Evolutionary conservation across 2,888 invertebrate genomes (phyloP).

Genomic region (Onthophagus sagittarius): DNA sequence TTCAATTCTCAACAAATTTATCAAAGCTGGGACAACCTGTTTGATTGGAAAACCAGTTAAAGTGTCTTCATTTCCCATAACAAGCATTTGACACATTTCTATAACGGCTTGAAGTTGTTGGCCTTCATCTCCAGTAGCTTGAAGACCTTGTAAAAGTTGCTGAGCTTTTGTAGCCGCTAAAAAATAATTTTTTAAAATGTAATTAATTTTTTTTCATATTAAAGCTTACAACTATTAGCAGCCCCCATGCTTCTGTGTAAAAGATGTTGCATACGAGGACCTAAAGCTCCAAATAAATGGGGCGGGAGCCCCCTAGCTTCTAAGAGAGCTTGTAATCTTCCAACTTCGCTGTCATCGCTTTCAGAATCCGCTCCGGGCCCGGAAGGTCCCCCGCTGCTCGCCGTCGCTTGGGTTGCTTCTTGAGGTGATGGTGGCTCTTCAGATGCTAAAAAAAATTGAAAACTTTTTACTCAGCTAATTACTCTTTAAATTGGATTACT

Average conservation of each 20-base stretch:
- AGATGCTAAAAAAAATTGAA: slow-evolving; percentile 36
- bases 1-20: slow-evolving; percentile 89
- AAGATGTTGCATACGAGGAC: slow-evolving; percentile 94
- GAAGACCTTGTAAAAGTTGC: slow-evolving; percentile 85
- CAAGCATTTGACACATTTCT: slow-evolving; percentile 97
- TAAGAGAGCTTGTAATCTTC: slow-evolving; percentile 87
- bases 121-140: slow-evolving; percentile 91
- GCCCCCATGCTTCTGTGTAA: slow-evolving; percentile 92
- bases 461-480: background rate
- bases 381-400: slow-evolving; percentile 40
- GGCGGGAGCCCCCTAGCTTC: slow-evolving; percentile 96
- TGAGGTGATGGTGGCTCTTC: slow-evolving; percentile 48
- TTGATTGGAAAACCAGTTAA: slow-evolving; percentile 97
- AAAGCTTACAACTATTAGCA: slow-evolving; percentile 65
- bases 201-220: background rate
- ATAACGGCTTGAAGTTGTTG: slow-evolving; percentile 95
- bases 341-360: slow-evolving; percentile 93
- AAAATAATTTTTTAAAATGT: slow-evolving; percentile 19
- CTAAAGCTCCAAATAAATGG: slow-evolving; percentile 91
- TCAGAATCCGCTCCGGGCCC: slow-evolving; percentile 61
- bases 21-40: slow-evolving; percentile 93
- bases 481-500: background rate
- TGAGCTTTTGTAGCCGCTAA: slow-evolving; percentile 83
- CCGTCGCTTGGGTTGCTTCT: slow-evolving; percentile 46
- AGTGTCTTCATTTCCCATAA: slow-evolving; percentile 99